Evolutionary conservation across 2,888 invertebrate species (phyloP), one percentile per base, ranked within the genome.

Genomic region (Parnassius orleans): DNA sequence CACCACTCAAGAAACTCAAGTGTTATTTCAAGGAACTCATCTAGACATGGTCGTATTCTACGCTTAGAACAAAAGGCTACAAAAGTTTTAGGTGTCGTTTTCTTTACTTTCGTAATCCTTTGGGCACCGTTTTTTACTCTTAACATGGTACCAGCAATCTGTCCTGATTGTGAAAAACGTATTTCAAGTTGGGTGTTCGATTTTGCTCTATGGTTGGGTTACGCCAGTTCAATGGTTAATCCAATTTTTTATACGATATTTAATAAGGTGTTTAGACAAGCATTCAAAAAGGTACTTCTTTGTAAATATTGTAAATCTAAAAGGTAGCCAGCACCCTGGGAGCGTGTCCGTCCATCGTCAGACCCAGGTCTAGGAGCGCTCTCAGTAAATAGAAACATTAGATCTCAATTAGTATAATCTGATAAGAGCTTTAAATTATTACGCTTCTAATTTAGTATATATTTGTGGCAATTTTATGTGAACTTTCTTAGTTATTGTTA

Each of bases 91-190:
- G 98, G 98, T 3, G 96, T 98, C 1, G 98, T 98, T 1, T 98
- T 98, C 89, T 97, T 97, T 84, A 97, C 97, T 0, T 98, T 98
- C 81, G 98, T 98, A 42, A 95, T 98, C 53, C 93, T 98, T 47
- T 98, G 98, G 98, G 96, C 98, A n/a, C 98, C 98, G 11, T 98
- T 98, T 87, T 98, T 98, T 84, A 95, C 97, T 9, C 92, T 97
- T 11, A 98, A 98, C 79, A 93, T 98, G 78, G 90, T 98, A 68
- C 96, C 97, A 12, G 96, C 96, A 0, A 93, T 98, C 10, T 98
- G 98, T 76, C 93, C 94, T 10, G 93, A 95, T 68, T 98, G 97
- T 77, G 96, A 96, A 75, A 93, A 93, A 48, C 92, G 94, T 63
- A 94, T 96, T 57, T 93, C 96, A 59, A 94, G 93, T 68, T 95